Evolutionary conservation across 1,140 invertebrate species (phyloP), one percentile per base, ranked within the genome.

Genomic region (Dendrolimus punctatus): DNA sequence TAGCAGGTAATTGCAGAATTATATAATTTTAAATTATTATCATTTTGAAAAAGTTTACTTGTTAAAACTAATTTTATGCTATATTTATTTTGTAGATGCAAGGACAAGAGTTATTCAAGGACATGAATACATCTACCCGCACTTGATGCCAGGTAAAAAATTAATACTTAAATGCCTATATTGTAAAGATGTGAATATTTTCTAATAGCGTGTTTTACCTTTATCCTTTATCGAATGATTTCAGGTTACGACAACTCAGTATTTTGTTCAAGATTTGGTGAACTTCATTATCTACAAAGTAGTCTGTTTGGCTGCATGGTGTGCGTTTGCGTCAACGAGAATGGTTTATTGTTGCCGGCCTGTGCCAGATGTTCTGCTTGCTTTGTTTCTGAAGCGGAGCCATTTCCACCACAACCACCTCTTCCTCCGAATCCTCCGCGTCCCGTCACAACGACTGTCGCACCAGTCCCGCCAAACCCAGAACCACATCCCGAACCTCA

Each of bases 301-400:
- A n/a, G 45, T 6, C 46, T 41, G 5, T 48, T 55, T 23, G 54
- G 61, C 10, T 81, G 78, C 49, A 8, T 77, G 10, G 64, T 79
- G 2, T 81, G 78, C 52, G 58, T 66, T 4, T 81, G 78, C 49
- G 37, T 69, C 8, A 53, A 39, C 23, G 60, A 64, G 0, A 53
- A 57, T n/a, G 66, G 64, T 6, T 6, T 50, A 42, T 47, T 79
- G 6, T 52, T 6, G n/a, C 62, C 74, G 0, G 53, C 66, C 0
- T 81, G 78, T 44, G 66, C 66, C 7, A 65, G 54, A n/a, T 81
- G 78, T 49, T 54, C 60, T 36, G 56, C 53, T 3, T 77, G 76
- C 10, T 10, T 42, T 7, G 7, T 49, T 6, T 40, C 49, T 46
- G 51, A 41, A 41, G 46, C 56, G 10, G 6, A n/a, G 23, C 2